phyloP scores from a whole-genome alignment of 2,888 invertebrate genomes.

The Dendrolimus houi region DNA sequence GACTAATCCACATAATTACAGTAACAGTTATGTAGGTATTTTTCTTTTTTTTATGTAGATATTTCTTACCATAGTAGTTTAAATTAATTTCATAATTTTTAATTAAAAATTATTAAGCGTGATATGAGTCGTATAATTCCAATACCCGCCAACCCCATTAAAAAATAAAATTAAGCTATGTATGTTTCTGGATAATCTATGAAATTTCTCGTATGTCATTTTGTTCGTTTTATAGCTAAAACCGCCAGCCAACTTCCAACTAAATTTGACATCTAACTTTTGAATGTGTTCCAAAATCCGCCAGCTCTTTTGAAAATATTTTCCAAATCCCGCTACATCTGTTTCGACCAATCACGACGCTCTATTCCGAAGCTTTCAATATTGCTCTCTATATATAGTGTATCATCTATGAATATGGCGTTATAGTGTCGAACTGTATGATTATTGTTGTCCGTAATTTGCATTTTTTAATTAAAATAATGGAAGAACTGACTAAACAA shows the following conservation, averaged over 20 bases:
- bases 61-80: too few relatives aligned
- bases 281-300: not conserved
- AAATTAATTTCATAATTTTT: too few relatives aligned
- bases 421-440: not conserved
- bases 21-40: too few relatives aligned
- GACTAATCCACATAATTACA: too few relatives aligned
- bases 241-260: not conserved
- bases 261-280: not conserved
- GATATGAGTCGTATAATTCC: too few relatives aligned
- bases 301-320: not conserved
- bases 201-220: not conserved
- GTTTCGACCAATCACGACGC: not conserved
- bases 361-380: not conserved
- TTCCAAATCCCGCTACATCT: not conserved
- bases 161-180: too few relatives aligned
- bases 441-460: not conserved
- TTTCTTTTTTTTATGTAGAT: too few relatives aligned
- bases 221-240: not conserved
- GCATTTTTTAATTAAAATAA: constrained; percentile 1
- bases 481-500: not conserved
- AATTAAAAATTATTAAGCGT: too few relatives aligned
- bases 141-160: too few relatives aligned
- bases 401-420: too few relatives aligned
- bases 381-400: too few relatives aligned
- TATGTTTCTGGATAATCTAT: not conserved